Evolutionary conservation across 2,888 invertebrate species (phyloP).

Genomic region (Sarcophaga carnaria): DNA sequence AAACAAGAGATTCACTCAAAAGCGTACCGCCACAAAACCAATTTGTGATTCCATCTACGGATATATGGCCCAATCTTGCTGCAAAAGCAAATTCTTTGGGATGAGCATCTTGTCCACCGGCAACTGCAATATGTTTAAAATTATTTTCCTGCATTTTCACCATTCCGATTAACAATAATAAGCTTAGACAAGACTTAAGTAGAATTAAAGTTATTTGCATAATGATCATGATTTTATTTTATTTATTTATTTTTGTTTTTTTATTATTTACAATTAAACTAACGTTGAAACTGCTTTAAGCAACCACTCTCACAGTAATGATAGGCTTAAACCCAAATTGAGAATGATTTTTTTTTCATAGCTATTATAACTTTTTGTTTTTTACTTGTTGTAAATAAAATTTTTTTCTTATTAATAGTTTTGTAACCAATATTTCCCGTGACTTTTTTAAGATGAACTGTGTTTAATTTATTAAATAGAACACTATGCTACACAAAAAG

Average conservation of each 20-base stretch:
- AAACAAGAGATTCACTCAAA: slow-evolving; percentile 76
- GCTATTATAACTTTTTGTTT: no score
- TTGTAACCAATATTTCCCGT: no score
- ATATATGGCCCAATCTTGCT: slow-evolving; percentile 74
- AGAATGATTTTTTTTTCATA: no score
- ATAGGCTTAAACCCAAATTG: neutral
- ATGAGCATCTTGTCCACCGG: slow-evolving; percentile 75
- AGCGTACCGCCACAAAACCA: slow-evolving; percentile 78
- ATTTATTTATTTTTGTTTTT: slow-evolving; percentile 17
- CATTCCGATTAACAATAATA: slow-evolving; percentile 13
- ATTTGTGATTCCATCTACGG: slow-evolving; percentile 63
- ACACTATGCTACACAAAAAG: no score
- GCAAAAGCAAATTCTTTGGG: slow-evolving; percentile 78
- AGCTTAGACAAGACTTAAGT: slow-evolving; percentile 4
- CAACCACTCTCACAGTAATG: slow-evolving; percentile 29
- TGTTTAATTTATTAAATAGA: no score
- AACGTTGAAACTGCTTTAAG: slow-evolving; percentile 21
- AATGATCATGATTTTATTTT: slow-evolving; percentile 16
- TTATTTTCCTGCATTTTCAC: slow-evolving; percentile 37
- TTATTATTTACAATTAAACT: slow-evolving; percentile 2
- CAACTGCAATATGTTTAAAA: slow-evolving; percentile 72
- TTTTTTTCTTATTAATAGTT: no score
- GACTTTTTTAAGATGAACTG: no score
- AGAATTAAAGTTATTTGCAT: slow-evolving; percentile 48
- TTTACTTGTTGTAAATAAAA: no score